Evolutionary conservation across 1,140 invertebrate species (phyloP).

Genomic region (Orchesella cincta): DNA sequence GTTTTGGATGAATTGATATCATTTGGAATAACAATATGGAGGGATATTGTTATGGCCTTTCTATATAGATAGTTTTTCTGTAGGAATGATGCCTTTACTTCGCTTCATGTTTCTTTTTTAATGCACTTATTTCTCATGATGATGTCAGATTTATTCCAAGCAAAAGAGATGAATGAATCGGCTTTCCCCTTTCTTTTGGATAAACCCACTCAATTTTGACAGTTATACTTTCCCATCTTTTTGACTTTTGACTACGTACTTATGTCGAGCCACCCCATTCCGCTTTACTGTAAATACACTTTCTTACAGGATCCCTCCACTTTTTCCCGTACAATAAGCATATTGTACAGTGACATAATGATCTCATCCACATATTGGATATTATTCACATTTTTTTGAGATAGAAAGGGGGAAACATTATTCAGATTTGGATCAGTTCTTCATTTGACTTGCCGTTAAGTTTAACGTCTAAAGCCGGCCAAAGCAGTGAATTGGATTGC

Average conservation of each 20-base stretch:
- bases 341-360: slow-evolving; percentile 11
- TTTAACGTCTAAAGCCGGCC: neutral
- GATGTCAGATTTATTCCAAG: neutral
- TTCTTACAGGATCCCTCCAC: neutral
- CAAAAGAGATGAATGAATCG: slow-evolving; percentile 1
- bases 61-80: neutral
- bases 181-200: neutral
- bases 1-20: slow-evolving; percentile 15
- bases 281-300: neutral
- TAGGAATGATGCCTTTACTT: neutral
- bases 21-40: neutral
- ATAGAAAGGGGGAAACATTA: neutral
- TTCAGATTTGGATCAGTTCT: slow-evolving; percentile 23
- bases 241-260: slow-evolving; percentile 5
- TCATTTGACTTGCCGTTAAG: neutral
- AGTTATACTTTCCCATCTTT: neutral
- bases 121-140: neutral
- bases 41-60: neutral
- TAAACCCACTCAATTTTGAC: slow-evolving; percentile 15
- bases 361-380: neutral
- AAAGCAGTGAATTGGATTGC: neutral
- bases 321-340: neutral
- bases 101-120: neutral
- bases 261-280: neutral
- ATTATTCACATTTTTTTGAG: slow-evolving; percentile 24